Base-by-base conservation (phyloP, 2,113 vertebrate species). In the Cygnus buccinator region DNA sequence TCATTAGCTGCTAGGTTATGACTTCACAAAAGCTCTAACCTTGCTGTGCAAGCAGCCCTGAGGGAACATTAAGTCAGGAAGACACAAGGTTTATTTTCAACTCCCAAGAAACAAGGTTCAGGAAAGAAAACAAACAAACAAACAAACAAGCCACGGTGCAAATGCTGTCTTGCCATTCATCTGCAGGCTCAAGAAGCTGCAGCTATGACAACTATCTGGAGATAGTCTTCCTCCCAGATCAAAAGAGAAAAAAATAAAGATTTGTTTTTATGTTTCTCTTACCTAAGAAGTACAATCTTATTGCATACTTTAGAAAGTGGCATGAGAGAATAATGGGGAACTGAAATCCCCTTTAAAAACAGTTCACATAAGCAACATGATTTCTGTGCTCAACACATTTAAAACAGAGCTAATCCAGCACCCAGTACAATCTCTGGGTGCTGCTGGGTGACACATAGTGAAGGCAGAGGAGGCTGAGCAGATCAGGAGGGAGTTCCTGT, bases 31-130 rank as follows among this genome's bases (percentile, higher is more conserved):
- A 93, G 75, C 39, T 68, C 41, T 72, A 95, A 63, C 35, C 58
- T 72, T 72, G 59, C 87, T 86, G 26, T 43, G 71, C 46, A 58
- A 90, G 79, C 33, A 87, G 75, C 31, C 50, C 55, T 18, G 16
- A 88, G 81, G 55, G 79, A 85, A 71, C 63, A 72, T 77, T 70
- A 87, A 83, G 44, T 21, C 63, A 91, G 39, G 44, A 95, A 90
- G 82, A 83, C n/a, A 66, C 6, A 76, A 50, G 29, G 41, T 39
- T 77, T 73, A 41, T 84, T 94, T 93, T 66, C 81, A 94, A 33
- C 25, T 91, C 54, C 58, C 20, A 25, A 95, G 59, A 94, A 93
- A 93, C 28, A 80, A 91, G 41, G 19, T 59, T 94, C 54, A 70
- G 15, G 8, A 4, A 43, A 72, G 58, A 4, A 72, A 74, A 19